phyloP scores from a whole-genome alignment of 2,888 invertebrate genomes.

The Thymelicus lineola region DNA sequence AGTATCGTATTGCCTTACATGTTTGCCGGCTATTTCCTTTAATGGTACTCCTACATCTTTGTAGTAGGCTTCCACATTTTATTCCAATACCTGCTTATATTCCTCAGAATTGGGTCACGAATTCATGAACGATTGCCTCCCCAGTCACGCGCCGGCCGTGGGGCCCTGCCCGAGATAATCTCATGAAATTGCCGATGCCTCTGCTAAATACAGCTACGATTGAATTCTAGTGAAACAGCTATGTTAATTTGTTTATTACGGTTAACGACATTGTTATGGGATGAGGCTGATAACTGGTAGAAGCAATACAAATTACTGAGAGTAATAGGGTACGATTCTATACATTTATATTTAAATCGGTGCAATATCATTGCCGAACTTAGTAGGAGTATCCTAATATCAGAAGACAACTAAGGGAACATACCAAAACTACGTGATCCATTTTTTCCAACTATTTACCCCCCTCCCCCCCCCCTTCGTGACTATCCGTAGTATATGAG shows the following conservation, averaged over 20 bases:
- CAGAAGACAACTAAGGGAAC: no score
- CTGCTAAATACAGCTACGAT: conserved; percentile 39
- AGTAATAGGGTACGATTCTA: neutral
- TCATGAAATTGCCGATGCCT: conserved; percentile 53
- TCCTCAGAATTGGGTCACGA: conserved; percentile 39
- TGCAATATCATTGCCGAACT: no score
- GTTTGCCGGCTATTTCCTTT: neutral
- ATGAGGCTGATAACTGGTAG: neutral
- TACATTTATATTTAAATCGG: no score
- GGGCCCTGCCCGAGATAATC: conserved; percentile 55
- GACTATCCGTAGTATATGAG: no score
- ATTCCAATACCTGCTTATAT: neutral
- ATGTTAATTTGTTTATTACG: conserved; percentile 7
- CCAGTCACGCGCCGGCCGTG: conserved; percentile 54
- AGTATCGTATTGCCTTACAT: no score
- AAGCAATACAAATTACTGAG: neutral
- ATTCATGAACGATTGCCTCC: conserved; percentile 55
- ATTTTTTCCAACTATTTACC: no score
- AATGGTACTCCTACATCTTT: neutral
- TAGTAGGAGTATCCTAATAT: no score
- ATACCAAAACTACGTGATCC: no score
- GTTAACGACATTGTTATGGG: neutral
- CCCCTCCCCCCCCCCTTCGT: no score
- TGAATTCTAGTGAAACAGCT: conserved; percentile 7
- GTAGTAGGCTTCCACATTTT: neutral